A percentile compares a stretch with the other conserved stretches of the same genome.
These are phyloP conservation scores for Galaxea fascicularis DNA, from an alignment of 92 coral and sea anemone genomes.

Conservation along the genomic window DNA sequence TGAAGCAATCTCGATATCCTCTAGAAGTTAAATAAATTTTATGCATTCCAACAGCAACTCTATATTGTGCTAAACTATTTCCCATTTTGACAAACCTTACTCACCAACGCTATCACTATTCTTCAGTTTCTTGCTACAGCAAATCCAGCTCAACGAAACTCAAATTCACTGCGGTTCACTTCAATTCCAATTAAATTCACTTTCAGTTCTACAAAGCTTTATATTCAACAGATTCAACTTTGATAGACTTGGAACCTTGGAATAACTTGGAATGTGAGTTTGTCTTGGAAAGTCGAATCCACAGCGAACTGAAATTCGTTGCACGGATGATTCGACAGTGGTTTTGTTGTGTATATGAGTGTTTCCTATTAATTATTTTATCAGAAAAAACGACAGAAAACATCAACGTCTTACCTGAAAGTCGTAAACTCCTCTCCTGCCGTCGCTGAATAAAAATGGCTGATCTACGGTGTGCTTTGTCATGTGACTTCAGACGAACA, in stretches of 20 bases:
- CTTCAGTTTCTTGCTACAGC: background rate
- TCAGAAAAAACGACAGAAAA: constrained; percentile 1
- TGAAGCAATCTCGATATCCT: constrained; percentile 28
- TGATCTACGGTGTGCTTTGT: background rate
- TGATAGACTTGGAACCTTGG: background rate
- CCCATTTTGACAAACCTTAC: no score
- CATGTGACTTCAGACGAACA: background rate
- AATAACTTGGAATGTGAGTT: constrained; percentile 13
- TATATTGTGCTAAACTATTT: constrained; percentile 41
- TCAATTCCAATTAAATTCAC: background rate
- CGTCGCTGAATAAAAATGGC: constrained; percentile 1
- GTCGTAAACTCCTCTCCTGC: constrained; percentile 12
- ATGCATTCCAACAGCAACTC: constrained; percentile 28
- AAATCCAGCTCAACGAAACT: background rate
- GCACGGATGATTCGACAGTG: constrained; percentile 11
- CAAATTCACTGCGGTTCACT: background rate
- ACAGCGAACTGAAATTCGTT: constrained; percentile 8
- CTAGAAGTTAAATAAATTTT: constrained; percentile 22
- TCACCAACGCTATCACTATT: background rate
- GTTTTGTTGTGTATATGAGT: constrained; percentile 4
- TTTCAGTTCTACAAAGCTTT: background rate
- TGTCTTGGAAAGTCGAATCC: constrained; percentile 15
- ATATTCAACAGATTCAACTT: no score
- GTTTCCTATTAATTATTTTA: background rate
- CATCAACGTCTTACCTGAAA: constrained; percentile 12